Conservation (phyloP, 2,888 invertebrate species). For the Cheilosia grossa region DNA sequence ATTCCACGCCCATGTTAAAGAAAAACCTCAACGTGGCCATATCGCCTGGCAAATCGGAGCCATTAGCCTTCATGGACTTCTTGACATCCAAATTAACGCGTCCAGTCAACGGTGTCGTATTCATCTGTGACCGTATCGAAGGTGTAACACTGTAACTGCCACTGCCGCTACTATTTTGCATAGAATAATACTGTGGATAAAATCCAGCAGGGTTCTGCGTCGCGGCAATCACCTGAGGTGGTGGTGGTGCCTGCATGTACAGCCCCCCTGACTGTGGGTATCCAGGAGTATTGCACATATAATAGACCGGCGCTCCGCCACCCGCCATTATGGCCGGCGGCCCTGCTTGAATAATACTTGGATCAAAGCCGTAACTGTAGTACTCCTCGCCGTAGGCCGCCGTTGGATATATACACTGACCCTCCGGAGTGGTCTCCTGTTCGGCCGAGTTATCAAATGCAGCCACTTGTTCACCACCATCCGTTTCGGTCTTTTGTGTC, state of each 20-base stretch:
- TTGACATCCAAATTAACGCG: conserved; percentile 78
- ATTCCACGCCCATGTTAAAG: conserved; percentile 88
- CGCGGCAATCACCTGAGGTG: conserved; percentile 53
- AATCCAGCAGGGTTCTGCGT: conserved; percentile 44
- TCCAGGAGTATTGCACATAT: conserved; percentile 66
- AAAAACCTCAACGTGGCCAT: conserved; percentile 87
- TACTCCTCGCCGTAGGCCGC: conserved; percentile 76
- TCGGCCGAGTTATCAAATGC: conserved; percentile 11
- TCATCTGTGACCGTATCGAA: conserved; percentile 50
- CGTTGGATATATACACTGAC: conserved; percentile 73
- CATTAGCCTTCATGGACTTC: conserved; percentile 78
- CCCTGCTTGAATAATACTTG: conserved; percentile 66
- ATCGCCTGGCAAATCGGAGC: conserved; percentile 83
- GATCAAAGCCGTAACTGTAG: conserved; percentile 76
- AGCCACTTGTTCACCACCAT: conserved; percentile 10
- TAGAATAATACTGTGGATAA: conserved; percentile 60
- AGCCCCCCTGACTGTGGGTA: conserved; percentile 70
- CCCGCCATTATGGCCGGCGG: conserved; percentile 74
- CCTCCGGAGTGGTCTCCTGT: conserved; percentile 70
- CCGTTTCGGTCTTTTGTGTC: conserved; percentile 34
- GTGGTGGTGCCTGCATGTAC: conserved; percentile 72
- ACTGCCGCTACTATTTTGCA: conserved; percentile 38
- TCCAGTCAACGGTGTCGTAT: conserved; percentile 71
- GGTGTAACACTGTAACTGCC: conserved; percentile 43
- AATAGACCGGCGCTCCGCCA: conserved; percentile 70